Conservation (phyloP, 2,113 vertebrate genomes). For the Cryptotis parvus region DNA sequence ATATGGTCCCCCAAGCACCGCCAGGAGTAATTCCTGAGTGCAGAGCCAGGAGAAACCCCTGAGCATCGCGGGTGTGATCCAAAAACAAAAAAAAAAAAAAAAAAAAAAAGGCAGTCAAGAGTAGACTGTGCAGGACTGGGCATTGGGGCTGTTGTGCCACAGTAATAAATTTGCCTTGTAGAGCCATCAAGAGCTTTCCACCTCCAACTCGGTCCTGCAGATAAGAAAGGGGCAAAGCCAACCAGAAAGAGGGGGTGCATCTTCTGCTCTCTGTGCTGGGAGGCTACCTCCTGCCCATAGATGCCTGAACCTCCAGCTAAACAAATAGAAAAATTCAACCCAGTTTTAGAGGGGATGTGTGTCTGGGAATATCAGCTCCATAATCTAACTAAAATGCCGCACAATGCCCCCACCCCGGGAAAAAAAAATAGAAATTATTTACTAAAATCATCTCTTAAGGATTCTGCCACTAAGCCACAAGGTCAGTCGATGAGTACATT, state of each 20-base stretch:
- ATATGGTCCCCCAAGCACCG: no score
- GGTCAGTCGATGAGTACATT: not conserved
- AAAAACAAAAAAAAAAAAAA: no score
- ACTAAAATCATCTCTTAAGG: not conserved
- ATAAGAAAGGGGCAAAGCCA: not conserved
- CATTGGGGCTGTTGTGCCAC: not conserved
- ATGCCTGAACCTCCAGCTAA: not conserved
- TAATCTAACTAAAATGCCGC: not conserved
- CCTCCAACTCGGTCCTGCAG: not conserved
- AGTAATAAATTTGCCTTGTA: not conserved
- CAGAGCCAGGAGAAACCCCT: no score
- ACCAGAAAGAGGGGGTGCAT: accelerated
- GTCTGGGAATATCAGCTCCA: not conserved
- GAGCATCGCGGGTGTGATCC: no score
- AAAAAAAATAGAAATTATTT: not conserved
- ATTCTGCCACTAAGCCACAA: not conserved
- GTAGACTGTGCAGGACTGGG: no score
- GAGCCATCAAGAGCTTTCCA: not conserved
- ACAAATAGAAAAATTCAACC: not conserved
- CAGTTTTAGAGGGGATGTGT: not conserved
- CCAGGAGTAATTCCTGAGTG: no score
- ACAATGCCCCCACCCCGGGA: not conserved
- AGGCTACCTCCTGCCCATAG: not conserved
- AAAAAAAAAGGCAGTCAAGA: no score
- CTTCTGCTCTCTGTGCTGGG: not conserved